phyloP scores from a whole-genome alignment of 2,797 vertebrate genomes.

The Megaceryle alcyon region DNA sequence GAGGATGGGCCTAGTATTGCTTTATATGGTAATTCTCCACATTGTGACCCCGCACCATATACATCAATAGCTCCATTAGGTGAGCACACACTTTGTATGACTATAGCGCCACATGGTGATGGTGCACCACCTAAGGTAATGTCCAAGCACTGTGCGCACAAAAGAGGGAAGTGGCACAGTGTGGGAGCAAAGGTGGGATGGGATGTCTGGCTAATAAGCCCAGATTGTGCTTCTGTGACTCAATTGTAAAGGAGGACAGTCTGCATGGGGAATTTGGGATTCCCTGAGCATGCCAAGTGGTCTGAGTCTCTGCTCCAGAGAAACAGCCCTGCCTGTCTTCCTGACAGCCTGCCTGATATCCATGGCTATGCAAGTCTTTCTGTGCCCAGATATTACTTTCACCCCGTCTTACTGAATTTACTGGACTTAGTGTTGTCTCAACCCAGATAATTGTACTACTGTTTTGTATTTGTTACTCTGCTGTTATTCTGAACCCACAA shows the following conservation, averaged over 20 bases:
- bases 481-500: background rate
- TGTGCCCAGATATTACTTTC: fast-evolving
- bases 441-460: background rate
- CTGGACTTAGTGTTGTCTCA: background rate
- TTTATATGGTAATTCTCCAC: background rate
- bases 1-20: fast-evolving
- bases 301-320: background rate
- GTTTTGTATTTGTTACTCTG: background rate
- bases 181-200: background rate
- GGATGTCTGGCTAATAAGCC: background rate
- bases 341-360: background rate
- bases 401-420: background rate
- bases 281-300: fast-evolving
- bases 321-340: background rate
- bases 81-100: fast-evolving
- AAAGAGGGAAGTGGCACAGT: background rate
- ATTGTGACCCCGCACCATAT: background rate
- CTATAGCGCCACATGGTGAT: no score
- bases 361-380: fast-evolving
- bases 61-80: background rate
- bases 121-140: background rate
- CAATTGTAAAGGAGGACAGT: fast-evolving
- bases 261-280: background rate
- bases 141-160: no score
- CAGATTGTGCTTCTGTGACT: background rate